phyloP scores from a whole-genome alignment of 2,113 vertebrate genomes.

The Deroptyus accipitrinus region DNA sequence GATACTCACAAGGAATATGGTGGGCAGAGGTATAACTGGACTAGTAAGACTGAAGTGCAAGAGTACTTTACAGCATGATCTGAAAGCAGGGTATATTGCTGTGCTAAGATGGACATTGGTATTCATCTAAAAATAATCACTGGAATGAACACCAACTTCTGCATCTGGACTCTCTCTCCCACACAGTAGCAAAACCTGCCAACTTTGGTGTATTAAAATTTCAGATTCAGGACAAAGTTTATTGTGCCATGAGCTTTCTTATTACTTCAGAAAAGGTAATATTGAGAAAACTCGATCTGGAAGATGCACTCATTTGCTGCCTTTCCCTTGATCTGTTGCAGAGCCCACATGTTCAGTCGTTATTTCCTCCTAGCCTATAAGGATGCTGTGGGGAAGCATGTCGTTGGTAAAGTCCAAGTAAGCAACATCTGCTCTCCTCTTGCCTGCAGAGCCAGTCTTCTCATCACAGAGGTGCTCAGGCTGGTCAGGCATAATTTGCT shows the following conservation, averaged over 20 bases:
- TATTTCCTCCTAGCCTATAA: neutral
- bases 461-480: neutral
- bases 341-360: neutral
- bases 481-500: neutral
- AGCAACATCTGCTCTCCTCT: neutral
- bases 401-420: neutral
- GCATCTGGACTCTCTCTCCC: neutral
- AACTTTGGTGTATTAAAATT: neutral
- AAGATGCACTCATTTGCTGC: neutral
- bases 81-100: neutral
- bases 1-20: neutral
- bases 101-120: neutral
- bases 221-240: neutral
- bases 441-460: neutral
- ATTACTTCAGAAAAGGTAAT: neutral
- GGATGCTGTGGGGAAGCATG: neutral
- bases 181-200: neutral
- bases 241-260: neutral
- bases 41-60: neutral
- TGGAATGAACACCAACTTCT: neutral
- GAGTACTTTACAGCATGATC: neutral
- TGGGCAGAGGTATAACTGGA: neutral
- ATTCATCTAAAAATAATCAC: constrained; percentile 1
- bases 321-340: neutral
- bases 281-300: neutral